Evolutionary conservation across 2,797 vertebrate genomes (phyloP).

Genomic region (Rhadinocentrus ornatus): DNA sequence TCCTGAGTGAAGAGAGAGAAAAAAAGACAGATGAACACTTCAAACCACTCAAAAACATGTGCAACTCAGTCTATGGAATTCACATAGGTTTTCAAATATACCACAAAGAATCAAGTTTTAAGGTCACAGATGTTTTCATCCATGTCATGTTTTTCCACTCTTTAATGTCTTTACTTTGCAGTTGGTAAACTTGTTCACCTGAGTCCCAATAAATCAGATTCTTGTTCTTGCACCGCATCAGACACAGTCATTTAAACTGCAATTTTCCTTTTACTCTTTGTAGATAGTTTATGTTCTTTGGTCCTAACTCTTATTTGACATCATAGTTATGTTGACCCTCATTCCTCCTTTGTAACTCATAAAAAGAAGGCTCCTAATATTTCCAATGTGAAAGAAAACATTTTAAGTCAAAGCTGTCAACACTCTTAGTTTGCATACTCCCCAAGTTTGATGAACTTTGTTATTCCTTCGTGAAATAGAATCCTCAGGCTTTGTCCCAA

Average conservation of each 20-base stretch:
- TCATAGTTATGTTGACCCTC: conserved; percentile 8
- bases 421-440: conserved; percentile 25
- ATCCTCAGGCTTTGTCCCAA: conserved; percentile 23
- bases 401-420: conserved; percentile 29
- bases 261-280: conserved; percentile 14
- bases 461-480: conserved; percentile 40
- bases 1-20: conserved; percentile 78
- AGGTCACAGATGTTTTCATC: conserved; percentile 29
- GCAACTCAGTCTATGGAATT: background rate
- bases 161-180: background rate
- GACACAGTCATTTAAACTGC: conserved; percentile 14
- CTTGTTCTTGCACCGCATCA: conserved; percentile 1
- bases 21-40: conserved; percentile 20
- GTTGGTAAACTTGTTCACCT: background rate
- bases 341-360: conserved; percentile 1
- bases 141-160: background rate
- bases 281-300: background rate
- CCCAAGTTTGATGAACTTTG: conserved; percentile 33
- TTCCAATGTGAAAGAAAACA: conserved; percentile 16
- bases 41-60: conserved; percentile 12
- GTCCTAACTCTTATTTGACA: background rate
- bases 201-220: background rate
- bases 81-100: conserved; percentile 25
- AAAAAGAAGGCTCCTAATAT: conserved; percentile 12
- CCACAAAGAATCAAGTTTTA: conserved; percentile 16